Percentiles rank a stretch among this genome's conserved stretches.
Conservation (phyloP, 2,797 vertebrate species). For the Typhlichthys eigenmanni region DNA sequence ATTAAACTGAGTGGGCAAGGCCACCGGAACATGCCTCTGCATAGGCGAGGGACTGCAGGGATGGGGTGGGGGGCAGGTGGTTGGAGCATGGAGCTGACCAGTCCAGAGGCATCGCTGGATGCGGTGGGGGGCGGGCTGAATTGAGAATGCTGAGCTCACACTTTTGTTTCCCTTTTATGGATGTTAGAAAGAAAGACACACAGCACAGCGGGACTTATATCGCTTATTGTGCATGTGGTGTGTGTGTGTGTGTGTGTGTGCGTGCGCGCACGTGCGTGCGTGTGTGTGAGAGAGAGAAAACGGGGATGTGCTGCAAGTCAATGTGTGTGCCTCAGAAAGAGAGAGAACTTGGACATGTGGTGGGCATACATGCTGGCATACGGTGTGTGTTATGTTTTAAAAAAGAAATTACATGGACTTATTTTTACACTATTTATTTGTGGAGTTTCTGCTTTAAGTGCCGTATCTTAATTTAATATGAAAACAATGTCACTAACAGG, state of each 20-base stretch:
- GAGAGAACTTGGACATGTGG: conserved; percentile 5
- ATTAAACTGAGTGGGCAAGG: conserved; percentile 4
- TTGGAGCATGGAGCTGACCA: conserved; percentile 51
- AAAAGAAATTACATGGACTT: too few relatives aligned
- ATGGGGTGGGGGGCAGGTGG: conserved; percentile 21
- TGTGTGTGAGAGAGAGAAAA: conserved; percentile 13
- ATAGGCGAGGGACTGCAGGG: conserved; percentile 19
- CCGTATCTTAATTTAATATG: too few relatives aligned
- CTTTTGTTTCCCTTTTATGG: conserved; percentile 70
- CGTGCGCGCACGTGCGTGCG: conserved; percentile 12
- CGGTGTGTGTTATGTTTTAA: background rate
- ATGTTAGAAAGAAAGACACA: conserved; percentile 75
- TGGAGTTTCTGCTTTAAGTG: too few relatives aligned
- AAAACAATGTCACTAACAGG: too few relatives aligned
- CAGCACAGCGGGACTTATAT: conserved; percentile 55
- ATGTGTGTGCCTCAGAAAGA: background rate
- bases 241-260: conserved; percentile 18
- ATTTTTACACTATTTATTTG: too few relatives aligned
- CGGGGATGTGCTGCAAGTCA: conserved; percentile 20
- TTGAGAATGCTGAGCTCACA: conserved; percentile 71
- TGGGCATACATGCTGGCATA: background rate
- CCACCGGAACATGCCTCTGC: conserved; percentile 10
- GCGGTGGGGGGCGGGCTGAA: conserved; percentile 53
- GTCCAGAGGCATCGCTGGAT: conserved; percentile 47
- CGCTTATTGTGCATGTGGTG: conserved; percentile 56